These are phyloP conservation scores for Drosophila novamexicana DNA, from an alignment of 1,140 invertebrate species.

Conservation along the genomic window DNA sequence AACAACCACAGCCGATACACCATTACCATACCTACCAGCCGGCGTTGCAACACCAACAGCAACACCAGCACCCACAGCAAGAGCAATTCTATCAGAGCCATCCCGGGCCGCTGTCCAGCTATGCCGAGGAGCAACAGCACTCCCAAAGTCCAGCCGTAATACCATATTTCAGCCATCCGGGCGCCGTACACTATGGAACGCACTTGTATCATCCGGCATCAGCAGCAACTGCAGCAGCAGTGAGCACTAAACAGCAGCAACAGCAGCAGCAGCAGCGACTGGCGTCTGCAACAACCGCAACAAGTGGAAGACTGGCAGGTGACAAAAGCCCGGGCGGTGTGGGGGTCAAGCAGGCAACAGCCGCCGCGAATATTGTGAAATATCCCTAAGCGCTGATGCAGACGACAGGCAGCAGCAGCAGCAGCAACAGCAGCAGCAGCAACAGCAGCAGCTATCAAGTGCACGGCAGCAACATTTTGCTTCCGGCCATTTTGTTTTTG, in stretches of 20 bases:
- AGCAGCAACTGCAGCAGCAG: constrained; percentile 41
- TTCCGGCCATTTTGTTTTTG: constrained; percentile 14
- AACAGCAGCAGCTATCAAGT: no score
- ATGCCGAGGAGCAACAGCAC: constrained; percentile 26
- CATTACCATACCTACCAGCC: constrained; percentile 67
- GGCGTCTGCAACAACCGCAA: constrained; percentile 54
- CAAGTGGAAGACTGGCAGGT: constrained; percentile 68
- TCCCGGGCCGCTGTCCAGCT: constrained; percentile 36
- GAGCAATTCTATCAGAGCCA: constrained; percentile 48
- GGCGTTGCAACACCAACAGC: constrained; percentile 21
- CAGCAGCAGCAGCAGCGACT: constrained; percentile 12
- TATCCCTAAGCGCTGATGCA: constrained; percentile 57
- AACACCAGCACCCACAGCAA: constrained; percentile 30
- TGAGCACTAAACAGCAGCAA: constrained; percentile 21
- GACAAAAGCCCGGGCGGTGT: constrained; percentile 8
- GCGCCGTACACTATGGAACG: constrained; percentile 77
- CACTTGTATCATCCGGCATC: constrained; percentile 72
- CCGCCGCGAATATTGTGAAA: constrained; percentile 66
- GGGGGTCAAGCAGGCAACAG: constrained; percentile 39
- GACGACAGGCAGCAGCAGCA: not conserved
- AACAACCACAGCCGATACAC: constrained; percentile 49
- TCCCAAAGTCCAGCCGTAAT: constrained; percentile 44
- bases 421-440: not conserved
- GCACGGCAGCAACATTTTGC: constrained; percentile 4
- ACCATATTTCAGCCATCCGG: constrained; percentile 77